These are phyloP conservation scores for Eubasilissa regina DNA, from an alignment of 1,140 invertebrate genomes.

Conservation along the genomic window DNA sequence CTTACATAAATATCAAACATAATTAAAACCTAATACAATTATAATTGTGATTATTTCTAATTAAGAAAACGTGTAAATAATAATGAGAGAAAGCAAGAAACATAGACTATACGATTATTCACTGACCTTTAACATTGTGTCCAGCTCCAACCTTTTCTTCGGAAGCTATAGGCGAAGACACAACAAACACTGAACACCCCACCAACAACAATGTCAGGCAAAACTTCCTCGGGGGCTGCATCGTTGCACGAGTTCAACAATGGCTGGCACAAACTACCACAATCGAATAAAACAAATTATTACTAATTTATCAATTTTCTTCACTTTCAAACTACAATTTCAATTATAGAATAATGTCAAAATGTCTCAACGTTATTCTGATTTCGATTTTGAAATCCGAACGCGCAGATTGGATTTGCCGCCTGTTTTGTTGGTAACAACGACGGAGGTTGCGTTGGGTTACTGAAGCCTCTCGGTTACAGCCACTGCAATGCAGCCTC, in stretches of 20 bases:
- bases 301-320: no score
- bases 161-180: conserved; percentile 36
- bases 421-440: conserved; percentile 8
- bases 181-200: conserved; percentile 45
- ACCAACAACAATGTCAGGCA: conserved; percentile 34
- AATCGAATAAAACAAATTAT: neutral
- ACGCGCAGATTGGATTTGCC: conserved; percentile 6
- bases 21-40: no score
- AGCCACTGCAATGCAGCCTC: neutral
- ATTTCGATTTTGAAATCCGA: conserved; percentile 15
- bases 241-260: neutral
- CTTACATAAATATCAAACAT: no score
- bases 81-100: neutral
- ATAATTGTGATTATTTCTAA: no score
- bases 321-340: conserved; percentile 10
- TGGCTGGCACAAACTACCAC: neutral
- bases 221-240: conserved; percentile 36
- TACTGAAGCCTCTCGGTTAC: neutral
- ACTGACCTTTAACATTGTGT: conserved; percentile 49
- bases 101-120: neutral
- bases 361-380: conserved; percentile 1
- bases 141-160: conserved; percentile 13
- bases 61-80: no score
- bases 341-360: neutral
- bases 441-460: neutral